These are phyloP conservation scores for Cepphus grylle DNA, from an alignment of 2,113 vertebrate genomes.

Conservation along the genomic window DNA sequence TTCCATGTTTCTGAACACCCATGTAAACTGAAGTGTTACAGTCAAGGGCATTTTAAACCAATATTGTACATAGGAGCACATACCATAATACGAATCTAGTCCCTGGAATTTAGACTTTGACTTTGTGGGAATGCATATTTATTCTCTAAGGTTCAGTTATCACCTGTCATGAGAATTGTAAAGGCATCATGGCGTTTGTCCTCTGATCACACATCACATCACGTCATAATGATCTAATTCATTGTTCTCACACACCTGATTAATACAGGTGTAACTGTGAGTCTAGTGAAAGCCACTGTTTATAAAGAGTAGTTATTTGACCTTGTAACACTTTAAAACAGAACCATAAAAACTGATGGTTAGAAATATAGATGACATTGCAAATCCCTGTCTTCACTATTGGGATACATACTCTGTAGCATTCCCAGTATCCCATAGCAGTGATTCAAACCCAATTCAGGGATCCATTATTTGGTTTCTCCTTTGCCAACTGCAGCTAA, in stretches of 20 bases:
- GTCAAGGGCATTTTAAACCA: not conserved
- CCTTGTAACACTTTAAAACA: not conserved
- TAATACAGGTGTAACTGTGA: not conserved
- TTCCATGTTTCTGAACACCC: not conserved
- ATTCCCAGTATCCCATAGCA: not conserved
- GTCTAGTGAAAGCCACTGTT: not conserved
- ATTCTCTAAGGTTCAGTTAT: not conserved
- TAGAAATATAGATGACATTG: not conserved
- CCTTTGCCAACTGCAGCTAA: not conserved
- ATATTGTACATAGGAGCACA: rapidly evolving
- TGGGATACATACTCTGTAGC: not conserved
- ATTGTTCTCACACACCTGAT: not conserved
- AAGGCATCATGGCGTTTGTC: not conserved
- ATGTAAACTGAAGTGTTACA: not conserved
- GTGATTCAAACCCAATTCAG: not conserved
- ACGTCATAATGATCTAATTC: rapidly evolving
- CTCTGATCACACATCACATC: not conserved
- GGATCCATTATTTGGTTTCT: not conserved
- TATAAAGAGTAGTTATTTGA: not conserved
- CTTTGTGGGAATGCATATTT: not conserved
- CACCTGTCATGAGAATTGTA: not conserved
- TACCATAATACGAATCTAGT: rapidly evolving
- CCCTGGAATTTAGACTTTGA: not conserved
- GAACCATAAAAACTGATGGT: not conserved
- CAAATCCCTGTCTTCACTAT: not conserved